These are phyloP conservation scores for Notiomystis cincta DNA, from an alignment of 2,113 vertebrate genomes.

Conservation along the genomic window DNA sequence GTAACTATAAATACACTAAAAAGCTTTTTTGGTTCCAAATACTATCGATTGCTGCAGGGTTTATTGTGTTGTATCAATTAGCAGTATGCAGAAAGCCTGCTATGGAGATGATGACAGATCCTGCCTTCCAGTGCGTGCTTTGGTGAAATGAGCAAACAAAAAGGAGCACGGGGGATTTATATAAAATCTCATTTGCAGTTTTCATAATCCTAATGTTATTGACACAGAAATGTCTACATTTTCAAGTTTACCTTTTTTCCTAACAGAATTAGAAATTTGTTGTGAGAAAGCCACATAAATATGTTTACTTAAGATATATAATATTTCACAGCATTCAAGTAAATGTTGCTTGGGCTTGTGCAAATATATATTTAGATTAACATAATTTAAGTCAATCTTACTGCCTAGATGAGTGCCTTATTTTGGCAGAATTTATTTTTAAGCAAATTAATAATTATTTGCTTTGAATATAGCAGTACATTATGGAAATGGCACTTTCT, in stretches of 20 bases:
- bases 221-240: background rate
- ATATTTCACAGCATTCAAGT: background rate
- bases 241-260: background rate
- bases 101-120: background rate
- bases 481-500: background rate
- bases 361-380: background rate
- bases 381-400: background rate
- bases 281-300: background rate
- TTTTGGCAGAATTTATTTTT: background rate
- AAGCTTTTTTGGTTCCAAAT: background rate
- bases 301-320: background rate
- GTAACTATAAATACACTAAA: background rate
- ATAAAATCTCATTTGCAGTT: background rate
- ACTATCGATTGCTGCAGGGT: background rate
- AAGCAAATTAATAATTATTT: background rate
- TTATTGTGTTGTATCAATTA: background rate
- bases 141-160: background rate
- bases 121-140: background rate
- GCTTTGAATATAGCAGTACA: background rate
- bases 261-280: background rate
- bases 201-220: background rate
- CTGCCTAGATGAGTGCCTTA: background rate
- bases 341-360: background rate
- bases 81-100: background rate
- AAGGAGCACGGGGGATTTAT: background rate